Evolutionary conservation across 2,888 invertebrate genomes (phyloP).

Genomic region (Penaeus monodon): DNA sequence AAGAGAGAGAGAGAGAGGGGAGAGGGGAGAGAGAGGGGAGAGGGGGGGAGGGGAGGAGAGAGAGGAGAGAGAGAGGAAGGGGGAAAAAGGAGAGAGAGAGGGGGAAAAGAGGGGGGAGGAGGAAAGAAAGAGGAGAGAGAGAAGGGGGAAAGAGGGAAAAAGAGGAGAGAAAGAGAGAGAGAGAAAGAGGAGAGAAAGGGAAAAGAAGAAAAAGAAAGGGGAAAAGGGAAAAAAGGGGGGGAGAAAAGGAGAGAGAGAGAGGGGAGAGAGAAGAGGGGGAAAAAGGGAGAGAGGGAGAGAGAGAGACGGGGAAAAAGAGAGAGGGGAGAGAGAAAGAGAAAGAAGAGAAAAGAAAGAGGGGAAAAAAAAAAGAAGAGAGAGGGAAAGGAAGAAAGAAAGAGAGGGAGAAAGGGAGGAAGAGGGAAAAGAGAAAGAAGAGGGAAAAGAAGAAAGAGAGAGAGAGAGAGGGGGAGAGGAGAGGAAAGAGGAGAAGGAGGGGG

Average conservation of each 20-base stretch:
- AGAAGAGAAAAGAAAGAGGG: neutral
- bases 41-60: neutral
- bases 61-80: constrained; percentile 43
- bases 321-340: neutral
- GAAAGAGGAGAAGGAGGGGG: too few relatives aligned
- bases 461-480: neutral
- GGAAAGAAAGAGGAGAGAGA: neutral
- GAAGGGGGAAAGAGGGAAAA: neutral
- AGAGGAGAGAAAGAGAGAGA: too few relatives aligned
- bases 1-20: fast-evolving
- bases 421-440: constrained; percentile 17
- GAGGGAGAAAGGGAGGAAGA: constrained; percentile 24
- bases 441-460: too few relatives aligned
- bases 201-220: neutral
- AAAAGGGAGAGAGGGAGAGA: neutral
- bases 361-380: neutral
- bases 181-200: neutral
- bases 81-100: neutral
- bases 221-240: neutral
- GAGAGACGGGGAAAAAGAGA: neutral
- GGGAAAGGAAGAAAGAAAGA: neutral
- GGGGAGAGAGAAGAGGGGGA: neutral
- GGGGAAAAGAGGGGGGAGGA: neutral
- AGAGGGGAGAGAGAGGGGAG: neutral
- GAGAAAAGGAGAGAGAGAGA: too few relatives aligned